phyloP scores from a whole-genome alignment of 2,888 invertebrate species.

The Leptarthrus brevirostris region DNA sequence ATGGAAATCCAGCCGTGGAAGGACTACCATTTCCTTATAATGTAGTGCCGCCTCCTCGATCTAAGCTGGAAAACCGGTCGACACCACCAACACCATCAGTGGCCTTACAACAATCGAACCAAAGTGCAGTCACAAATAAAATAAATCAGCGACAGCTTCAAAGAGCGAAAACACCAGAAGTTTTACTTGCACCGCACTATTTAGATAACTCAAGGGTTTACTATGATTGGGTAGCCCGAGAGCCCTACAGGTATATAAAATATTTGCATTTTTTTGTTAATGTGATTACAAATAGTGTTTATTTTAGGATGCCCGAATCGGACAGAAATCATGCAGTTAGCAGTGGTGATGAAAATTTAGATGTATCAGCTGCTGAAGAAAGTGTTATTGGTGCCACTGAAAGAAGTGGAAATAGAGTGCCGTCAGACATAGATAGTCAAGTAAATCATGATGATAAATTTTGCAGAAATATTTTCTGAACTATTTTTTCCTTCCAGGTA shows the following conservation, averaged over 20 bases:
- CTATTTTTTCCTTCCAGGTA: conserved; percentile 69
- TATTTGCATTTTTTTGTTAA: not conserved
- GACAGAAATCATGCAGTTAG: conserved; percentile 54
- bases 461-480: conserved; percentile 3
- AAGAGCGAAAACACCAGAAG: conserved; percentile 80
- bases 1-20: conserved; percentile 55
- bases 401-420: conserved; percentile 58
- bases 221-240: conserved; percentile 68
- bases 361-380: conserved; percentile 57
- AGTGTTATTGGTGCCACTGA: conserved; percentile 56
- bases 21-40: conserved; percentile 67
- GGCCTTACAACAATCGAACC: conserved; percentile 53
- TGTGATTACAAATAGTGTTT: not conserved
- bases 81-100: conserved; percentile 57
- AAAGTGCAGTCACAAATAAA: conserved; percentile 49
- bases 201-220: conserved; percentile 65
- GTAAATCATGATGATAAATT: conserved; percentile 62
- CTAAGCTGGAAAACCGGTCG: conserved; percentile 65
- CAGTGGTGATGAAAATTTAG: conserved; percentile 59
- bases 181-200: conserved; percentile 81
- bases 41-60: conserved; percentile 71
- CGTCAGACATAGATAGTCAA: conserved; percentile 83
- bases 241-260: conserved; percentile 54
- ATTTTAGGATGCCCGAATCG: conserved; percentile 48
- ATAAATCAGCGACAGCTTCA: conserved; percentile 65